These are phyloP conservation scores for Bombus sibiricus DNA, from an alignment of 1,140 invertebrate species.

Conservation along the genomic window DNA sequence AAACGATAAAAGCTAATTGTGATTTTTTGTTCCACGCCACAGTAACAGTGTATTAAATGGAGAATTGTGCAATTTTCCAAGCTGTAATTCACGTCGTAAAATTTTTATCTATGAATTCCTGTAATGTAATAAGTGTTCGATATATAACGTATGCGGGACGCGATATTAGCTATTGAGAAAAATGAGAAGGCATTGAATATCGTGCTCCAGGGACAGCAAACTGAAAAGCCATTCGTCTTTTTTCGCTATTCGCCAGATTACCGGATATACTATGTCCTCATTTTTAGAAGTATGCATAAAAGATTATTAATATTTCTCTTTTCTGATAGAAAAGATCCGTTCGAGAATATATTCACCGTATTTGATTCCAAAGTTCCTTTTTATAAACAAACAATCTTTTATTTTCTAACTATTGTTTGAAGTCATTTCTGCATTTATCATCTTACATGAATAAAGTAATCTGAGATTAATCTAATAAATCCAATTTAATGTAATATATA, in stretches of 20 bases:
- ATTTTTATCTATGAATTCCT: neutral
- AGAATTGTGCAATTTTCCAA: neutral
- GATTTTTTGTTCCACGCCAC: neutral
- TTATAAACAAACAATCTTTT: neutral
- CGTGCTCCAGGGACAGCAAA: neutral
- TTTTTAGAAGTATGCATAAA: neutral
- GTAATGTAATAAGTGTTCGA: neutral
- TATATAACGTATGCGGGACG: neutral
- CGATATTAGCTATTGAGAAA: slow-evolving; percentile 28
- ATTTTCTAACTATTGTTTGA: neutral
- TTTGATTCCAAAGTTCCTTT: neutral
- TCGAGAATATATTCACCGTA: neutral
- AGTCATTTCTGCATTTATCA: neutral
- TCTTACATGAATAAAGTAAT: neutral
- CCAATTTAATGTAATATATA: no score
- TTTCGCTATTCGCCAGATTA: slow-evolving; percentile 20
- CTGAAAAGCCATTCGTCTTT: slow-evolving; percentile 36
- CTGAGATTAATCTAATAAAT: no score
- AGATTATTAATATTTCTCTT: neutral
- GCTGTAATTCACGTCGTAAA: neutral
- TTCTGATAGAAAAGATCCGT: no score
- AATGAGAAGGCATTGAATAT: slow-evolving; percentile 21
- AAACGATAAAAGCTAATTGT: neutral
- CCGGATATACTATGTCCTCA: neutral
- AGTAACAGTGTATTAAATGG: neutral